Conservation (phyloP, 1,140 invertebrate genomes). For the Lasioglossum albipes region DNA sequence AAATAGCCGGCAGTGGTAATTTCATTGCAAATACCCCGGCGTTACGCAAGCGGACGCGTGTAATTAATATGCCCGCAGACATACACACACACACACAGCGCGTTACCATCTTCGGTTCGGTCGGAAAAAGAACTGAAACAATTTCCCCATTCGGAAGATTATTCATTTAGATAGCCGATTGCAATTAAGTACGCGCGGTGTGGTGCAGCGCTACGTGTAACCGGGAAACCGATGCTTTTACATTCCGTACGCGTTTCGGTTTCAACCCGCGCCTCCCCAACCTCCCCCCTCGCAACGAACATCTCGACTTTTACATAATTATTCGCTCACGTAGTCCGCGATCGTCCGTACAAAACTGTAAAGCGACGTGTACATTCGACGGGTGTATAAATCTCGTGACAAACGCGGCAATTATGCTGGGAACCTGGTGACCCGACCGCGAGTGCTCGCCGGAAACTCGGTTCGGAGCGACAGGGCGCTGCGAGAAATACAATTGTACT, state of each 20-base stretch:
- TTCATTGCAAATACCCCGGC: background rate
- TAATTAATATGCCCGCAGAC: background rate
- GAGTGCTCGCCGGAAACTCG: no score
- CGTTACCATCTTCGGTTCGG: background rate
- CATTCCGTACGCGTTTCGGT: background rate
- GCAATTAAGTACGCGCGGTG: slow-evolving; percentile 1
- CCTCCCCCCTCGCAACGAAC: background rate
- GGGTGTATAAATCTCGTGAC: no score
- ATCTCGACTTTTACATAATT: background rate
- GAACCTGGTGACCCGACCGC: no score
- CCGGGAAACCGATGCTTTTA: background rate
- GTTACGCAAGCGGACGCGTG: background rate
- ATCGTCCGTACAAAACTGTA: background rate
- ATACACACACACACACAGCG: no score
- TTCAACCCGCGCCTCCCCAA: background rate
- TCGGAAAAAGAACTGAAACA: background rate
- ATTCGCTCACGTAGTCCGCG: background rate
- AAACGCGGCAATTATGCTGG: no score
- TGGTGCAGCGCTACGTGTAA: background rate
- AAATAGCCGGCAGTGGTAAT: background rate
- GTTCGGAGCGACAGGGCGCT: no score
- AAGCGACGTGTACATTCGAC: no score
- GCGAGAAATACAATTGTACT: no score
- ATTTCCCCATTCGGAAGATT: slow-evolving; percentile 1
- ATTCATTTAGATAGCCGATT: slow-evolving; percentile 5